These are phyloP conservation scores for Rhagologus leucostigma DNA, from an alignment of 2,113 vertebrate genomes.

Conservation along the genomic window DNA sequence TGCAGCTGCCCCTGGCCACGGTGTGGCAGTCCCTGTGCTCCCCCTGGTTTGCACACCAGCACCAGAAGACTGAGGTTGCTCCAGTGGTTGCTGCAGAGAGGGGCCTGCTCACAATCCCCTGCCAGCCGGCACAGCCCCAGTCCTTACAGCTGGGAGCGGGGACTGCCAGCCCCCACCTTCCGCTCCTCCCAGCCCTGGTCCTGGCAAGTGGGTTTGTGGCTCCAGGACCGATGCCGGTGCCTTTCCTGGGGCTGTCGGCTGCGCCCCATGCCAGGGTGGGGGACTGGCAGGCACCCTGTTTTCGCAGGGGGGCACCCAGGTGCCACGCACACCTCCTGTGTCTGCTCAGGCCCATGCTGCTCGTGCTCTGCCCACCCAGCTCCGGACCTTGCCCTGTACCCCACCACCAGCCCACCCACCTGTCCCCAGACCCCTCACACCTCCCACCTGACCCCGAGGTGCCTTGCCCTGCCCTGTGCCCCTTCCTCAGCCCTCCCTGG, in stretches of 20 bases:
- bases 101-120: background rate
- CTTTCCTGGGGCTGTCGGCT: background rate
- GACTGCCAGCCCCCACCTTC: background rate
- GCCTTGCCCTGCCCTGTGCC: background rate
- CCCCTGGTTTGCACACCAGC: background rate
- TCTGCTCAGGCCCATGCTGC: slow-evolving; percentile 39
- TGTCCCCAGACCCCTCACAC: background rate
- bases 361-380: background rate
- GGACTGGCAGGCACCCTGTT: background rate
- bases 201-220: background rate
- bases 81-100: background rate
- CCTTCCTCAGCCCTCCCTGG: background rate
- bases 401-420: background rate
- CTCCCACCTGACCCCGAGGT: background rate
- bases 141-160: background rate
- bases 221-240: background rate
- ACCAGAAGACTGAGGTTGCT: background rate
- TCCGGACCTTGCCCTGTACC: background rate
- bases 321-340: background rate
- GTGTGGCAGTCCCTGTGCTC: background rate
- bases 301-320: background rate
- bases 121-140: background rate
- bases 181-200: background rate
- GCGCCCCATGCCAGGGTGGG: rapidly evolving
- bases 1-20: background rate